Evolutionary conservation across 1,140 invertebrate species (phyloP).

Genomic region (Teleopsis dalmanni): DNA sequence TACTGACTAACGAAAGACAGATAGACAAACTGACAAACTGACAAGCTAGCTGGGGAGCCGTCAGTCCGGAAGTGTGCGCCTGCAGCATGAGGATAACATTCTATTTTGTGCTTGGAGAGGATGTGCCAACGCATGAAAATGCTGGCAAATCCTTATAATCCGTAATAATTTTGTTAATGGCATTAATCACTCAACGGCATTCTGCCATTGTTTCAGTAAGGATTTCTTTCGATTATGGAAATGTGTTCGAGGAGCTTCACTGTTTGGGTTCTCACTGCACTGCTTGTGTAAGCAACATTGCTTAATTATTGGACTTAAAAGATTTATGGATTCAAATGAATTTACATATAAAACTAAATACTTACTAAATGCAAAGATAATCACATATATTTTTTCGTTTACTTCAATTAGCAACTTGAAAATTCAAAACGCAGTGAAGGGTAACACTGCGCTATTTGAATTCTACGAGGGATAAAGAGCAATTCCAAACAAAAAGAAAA

Average conservation of each 20-base stretch:
- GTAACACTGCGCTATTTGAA: no score
- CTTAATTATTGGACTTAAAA: no score
- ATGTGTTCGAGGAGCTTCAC: background rate
- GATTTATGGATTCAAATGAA: no score
- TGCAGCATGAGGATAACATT: constrained; percentile 2
- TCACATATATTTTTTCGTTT: no score
- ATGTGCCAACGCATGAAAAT: constrained; percentile 21
- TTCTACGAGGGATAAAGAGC: no score
- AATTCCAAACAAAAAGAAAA: no score
- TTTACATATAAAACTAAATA: no score
- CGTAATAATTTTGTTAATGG: constrained; percentile 43
- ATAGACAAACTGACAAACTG: background rate
- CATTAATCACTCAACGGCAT: constrained; percentile 34
- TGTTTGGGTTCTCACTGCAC: background rate
- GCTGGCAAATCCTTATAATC: constrained; percentile 41
- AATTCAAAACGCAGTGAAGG: no score
- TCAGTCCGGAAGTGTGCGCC: constrained; percentile 21
- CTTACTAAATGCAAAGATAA: no score
- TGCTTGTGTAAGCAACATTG: no score
- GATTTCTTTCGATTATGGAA: background rate
- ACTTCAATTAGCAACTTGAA: no score
- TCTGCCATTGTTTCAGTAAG: background rate
- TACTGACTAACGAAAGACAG: background rate
- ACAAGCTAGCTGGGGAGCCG: background rate
- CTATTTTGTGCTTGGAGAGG: background rate